Percentiles rank a stretch among this genome's conserved stretches.
phyloP scores from a whole-genome alignment of 2,888 invertebrate species.

The Heliconius hortense region DNA sequence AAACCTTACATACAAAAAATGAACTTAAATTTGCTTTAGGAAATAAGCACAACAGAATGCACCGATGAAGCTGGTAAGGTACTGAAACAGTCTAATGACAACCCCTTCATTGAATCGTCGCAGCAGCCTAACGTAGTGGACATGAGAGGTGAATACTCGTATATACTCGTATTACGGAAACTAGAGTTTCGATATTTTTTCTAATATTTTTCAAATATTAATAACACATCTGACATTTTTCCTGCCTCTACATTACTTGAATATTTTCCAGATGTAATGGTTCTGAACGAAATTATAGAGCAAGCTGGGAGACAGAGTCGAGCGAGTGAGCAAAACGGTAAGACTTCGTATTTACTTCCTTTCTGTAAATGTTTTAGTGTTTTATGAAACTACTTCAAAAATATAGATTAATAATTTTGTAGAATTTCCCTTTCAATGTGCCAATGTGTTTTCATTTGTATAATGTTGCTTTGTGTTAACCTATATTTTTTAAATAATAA shows the following conservation, averaged over 20 bases:
- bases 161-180: neutral
- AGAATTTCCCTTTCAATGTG: slow-evolving; percentile 29
- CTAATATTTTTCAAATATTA: no score
- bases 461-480: slow-evolving; percentile 34
- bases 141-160: slow-evolving; percentile 90
- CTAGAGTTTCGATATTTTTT: neutral
- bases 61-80: slow-evolving; percentile 91
- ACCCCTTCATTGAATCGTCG: slow-evolving; percentile 94
- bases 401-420: slow-evolving; percentile 25
- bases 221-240: neutral
- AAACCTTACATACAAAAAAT: neutral
- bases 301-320: slow-evolving; percentile 95
- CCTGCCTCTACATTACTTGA: neutral
- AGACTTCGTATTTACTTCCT: slow-evolving; percentile 22
- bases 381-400: slow-evolving; percentile 28
- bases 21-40: slow-evolving; percentile 73
- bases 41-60: slow-evolving; percentile 88
- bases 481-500: slow-evolving; percentile 21
- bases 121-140: slow-evolving; percentile 95
- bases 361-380: slow-evolving; percentile 31
- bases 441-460: slow-evolving; percentile 27
- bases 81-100: slow-evolving; percentile 89
- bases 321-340: slow-evolving; percentile 94
- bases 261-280: slow-evolving; percentile 93
- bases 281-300: slow-evolving; percentile 97